These are phyloP conservation scores for Acleris literana DNA, from an alignment of 2,888 invertebrate genomes.

Conservation along the genomic window DNA sequence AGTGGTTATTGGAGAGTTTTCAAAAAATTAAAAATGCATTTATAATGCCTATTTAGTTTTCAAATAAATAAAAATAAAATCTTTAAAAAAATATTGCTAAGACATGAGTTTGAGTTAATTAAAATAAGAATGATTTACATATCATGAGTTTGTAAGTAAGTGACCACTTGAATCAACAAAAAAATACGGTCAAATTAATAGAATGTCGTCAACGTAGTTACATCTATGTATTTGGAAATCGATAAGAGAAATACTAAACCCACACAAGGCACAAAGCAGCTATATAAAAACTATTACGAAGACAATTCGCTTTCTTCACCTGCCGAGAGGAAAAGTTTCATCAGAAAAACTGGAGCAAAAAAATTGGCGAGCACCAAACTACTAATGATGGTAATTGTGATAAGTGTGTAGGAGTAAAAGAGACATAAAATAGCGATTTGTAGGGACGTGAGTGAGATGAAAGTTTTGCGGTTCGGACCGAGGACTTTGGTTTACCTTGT, in stretches of 20 bases:
- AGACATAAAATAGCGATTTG: constrained; percentile 19
- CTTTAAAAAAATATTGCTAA: no score
- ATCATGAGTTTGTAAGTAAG: no score
- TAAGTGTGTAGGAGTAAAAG: constrained; percentile 21
- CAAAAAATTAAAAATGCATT: no score
- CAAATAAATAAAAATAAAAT: no score
- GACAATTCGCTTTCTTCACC: constrained; percentile 22
- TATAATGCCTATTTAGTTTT: no score
- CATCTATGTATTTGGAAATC: neutral
- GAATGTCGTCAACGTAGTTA: no score
- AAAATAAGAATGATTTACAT: no score
- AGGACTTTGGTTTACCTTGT: neutral
- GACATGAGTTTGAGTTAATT: no score
- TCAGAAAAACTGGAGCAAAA: constrained; percentile 31
- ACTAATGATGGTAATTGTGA: constrained; percentile 42
- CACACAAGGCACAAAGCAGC: constrained; percentile 9
- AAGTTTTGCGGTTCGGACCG: constrained; percentile 19
- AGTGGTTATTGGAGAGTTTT: no score
- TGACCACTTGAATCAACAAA: no score
- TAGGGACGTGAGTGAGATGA: constrained; percentile 17
- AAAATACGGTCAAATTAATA: no score
- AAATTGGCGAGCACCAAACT: constrained; percentile 37
- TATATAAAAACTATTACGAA: constrained; percentile 21
- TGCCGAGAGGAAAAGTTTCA: constrained; percentile 31
- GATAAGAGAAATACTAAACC: neutral